Base-by-base conservation (phyloP, 2,113 vertebrate species). In the Takifugu bimaculatus region DNA sequence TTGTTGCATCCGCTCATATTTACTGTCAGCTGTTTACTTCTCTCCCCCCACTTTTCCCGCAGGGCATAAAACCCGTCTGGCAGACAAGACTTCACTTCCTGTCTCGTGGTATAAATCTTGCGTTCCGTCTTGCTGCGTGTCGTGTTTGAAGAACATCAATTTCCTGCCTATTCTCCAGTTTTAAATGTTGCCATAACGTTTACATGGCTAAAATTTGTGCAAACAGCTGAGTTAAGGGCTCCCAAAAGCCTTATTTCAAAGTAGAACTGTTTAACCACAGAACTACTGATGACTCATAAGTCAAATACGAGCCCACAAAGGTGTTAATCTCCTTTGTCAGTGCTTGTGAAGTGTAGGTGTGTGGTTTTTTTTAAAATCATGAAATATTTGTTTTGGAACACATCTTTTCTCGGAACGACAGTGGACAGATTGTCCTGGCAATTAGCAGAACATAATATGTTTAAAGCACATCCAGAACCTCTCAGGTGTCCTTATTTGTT, bases 211-310 rank as follows among this genome's bases (percentile, higher is more conserved):
- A 13, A 11, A 45, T 35, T 14, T 12, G 7, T 39, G 9, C 35
- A 57, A 61, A 29, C 49, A 58, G 45, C 35, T 55, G 48, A 35
- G 53, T 69, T 70, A 44, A 28, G 45, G 14, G 60, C 56, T 20
- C 25, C 57, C 4, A 54, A 28, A 50, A 51, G 13, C 28, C 59
- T 15, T 55, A 61, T 60, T 66, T 65, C 50, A 13, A 47, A 51
- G 50, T 62, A 29, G 64, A 70, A 72, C 51, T 77, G 75, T 59
- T 28, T 53, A 65, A 73, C 70, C 48, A 72, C 59, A 63, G 43
- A 28, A 60, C 70, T 58, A 51, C n/a, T 65, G 9, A 82, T 82
- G 79, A 79, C 50, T 80, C 74, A 70, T 60, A 51, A 78, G 57
- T 73, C 60, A 67, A 80, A 47, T 49, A 56, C 32, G 64, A 72